Evolutionary conservation across 2,888 invertebrate genomes (phyloP), one percentile per base, ranked within the genome.

Genomic region (Meta bourneti): DNA sequence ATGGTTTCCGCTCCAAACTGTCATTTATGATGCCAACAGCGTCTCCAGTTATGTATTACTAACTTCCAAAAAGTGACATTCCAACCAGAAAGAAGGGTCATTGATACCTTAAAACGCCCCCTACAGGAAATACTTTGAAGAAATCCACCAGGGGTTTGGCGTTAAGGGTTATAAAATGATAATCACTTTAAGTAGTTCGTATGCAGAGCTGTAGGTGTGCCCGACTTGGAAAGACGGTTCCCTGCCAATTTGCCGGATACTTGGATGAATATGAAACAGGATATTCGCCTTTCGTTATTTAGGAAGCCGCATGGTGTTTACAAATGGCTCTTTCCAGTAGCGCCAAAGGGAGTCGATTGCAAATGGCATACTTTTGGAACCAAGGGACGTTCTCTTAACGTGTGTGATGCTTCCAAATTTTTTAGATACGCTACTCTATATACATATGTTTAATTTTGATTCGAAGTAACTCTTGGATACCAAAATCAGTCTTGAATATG

Each of bases 101-200:
- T 82, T 91, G 86, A 77, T 85, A 86, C 82, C 82, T 74, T 48
- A n/a, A 78, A 71, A 19, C 52, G 71, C 86, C 90, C 86, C 82
- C 82, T 86, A 71, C 86, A 81, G 90, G 86, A 86, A 86, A 81
- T 86, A 70, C 90, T 81, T 51, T 49, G 19, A 77, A 34, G 34
- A n/a, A 19, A n/a, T 69, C 7, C 34, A 52, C 51, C 19, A 52
- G 61, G 89, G 49, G 49, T 61, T 80, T 69, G 20, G 8, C 69
- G 16, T 52, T 72, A 71, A 78, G 69, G 84, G 61, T 84, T 84
- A 20, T 79, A 84, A 20, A 78, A 89, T 78, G 6, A 34, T 51
- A 69, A 78, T 52, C 34, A 54, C 51, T 71, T 16, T n/a, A 52
- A 54, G 9, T 52, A 79, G 19, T 71, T 80, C 54, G 72, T 71